Percentiles rank a stretch among this genome's conserved stretches.
Evolutionary conservation across 2,888 invertebrate genomes (phyloP).

Genomic region (Campopleginae sp.): DNA sequence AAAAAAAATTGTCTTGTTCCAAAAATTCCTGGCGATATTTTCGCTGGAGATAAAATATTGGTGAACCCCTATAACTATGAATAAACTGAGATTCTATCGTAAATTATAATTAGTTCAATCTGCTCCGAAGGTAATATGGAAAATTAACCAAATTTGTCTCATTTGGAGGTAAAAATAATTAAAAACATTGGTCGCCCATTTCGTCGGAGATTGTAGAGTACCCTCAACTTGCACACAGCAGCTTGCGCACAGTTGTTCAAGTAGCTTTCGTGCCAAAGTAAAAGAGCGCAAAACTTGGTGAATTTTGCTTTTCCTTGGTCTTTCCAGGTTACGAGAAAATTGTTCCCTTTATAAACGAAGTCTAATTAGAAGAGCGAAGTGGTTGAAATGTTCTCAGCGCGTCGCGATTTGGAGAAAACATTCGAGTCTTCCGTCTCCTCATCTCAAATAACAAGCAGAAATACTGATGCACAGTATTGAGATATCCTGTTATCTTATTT

Average conservation of each 20-base stretch:
- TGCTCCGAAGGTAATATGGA: neutral
- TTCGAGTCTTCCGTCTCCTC: constrained; percentile 19
- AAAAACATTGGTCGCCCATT: neutral
- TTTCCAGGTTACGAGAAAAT: constrained; percentile 23
- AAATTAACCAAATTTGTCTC: constrained; percentile 1
- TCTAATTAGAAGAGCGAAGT: constrained; percentile 51
- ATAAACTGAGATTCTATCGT: neutral
- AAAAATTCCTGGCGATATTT: neutral
- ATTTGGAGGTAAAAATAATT: neutral
- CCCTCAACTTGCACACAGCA: neutral
- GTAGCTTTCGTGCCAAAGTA: constrained; percentile 18
- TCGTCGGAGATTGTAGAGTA: neutral
- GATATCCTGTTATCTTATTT: constrained; percentile 19
- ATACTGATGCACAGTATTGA: constrained; percentile 21
- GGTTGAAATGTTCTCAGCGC: constrained; percentile 39
- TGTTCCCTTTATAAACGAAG: constrained; percentile 31
- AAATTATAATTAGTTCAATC: neutral
- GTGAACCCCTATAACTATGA: neutral
- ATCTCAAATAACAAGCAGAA: constrained; percentile 32
- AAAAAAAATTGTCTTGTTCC: neutral
- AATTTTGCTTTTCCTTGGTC: constrained; percentile 36
- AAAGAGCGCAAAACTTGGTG: constrained; percentile 39
- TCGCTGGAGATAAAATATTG: neutral
- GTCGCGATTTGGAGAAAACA: constrained; percentile 40
- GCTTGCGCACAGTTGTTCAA: constrained; percentile 31